A percentile compares a stretch with the other conserved stretches of the same genome.
phyloP scores from a whole-genome alignment of 2,888 invertebrate genomes.

The Epirrita christyi region DNA sequence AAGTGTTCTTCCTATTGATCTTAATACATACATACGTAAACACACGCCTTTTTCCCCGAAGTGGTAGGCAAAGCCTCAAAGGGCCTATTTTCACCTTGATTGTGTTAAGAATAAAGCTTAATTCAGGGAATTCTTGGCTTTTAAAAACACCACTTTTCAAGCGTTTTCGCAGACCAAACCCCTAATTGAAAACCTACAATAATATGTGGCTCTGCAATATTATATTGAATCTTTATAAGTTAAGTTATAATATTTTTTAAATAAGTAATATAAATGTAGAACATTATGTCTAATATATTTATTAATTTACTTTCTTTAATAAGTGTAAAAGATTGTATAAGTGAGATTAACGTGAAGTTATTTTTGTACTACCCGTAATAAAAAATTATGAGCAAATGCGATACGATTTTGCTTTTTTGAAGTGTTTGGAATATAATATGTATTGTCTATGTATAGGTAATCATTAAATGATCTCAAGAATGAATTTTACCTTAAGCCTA shows the following conservation, averaged over 20 bases:
- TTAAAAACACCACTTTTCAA: too few species aligned
- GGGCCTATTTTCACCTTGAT: too few species aligned
- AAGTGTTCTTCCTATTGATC: too few species aligned
- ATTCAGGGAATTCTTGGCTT: too few species aligned
- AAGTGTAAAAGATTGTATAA: conserved; percentile 63
- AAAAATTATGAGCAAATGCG: conserved; percentile 19
- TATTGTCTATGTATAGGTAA: conserved; percentile 35
- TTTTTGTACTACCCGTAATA: conserved; percentile 65
- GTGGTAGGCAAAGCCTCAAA: too few species aligned
- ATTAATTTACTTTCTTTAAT: conserved; percentile 45
- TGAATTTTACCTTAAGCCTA: conserved; percentile 48
- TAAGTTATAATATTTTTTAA: conserved; percentile 22
- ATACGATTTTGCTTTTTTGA: conserved; percentile 29
- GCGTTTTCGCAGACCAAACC: too few species aligned
- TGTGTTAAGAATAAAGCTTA: too few species aligned
- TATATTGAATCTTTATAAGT: background rate
- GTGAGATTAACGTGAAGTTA: conserved; percentile 77
- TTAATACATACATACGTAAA: too few species aligned
- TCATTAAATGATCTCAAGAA: conserved; percentile 64
- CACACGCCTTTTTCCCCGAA: too few species aligned
- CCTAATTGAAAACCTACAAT: too few species aligned
- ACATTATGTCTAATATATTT: conserved; percentile 35
- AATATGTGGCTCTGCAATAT: too few species aligned
- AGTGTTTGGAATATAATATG: conserved; percentile 34
- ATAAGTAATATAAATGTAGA: conserved; percentile 8